Evolutionary conservation across 2,113 vertebrate genomes (phyloP), one percentile per base, ranked within the genome.

Genomic region (Pelecanus crispus): DNA sequence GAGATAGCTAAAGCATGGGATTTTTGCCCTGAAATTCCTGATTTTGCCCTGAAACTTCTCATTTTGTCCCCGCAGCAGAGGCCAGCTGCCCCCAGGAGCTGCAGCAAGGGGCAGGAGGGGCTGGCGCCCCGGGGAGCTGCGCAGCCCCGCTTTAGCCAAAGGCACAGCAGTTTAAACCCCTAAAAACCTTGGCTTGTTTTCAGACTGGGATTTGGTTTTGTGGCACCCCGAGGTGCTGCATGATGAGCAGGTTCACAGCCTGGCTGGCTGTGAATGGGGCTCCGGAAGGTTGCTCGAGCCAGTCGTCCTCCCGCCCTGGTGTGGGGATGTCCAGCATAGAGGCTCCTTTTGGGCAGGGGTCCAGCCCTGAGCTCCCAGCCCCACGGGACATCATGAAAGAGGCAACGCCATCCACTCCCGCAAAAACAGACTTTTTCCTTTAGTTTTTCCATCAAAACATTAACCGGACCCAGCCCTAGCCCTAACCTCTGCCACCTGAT

Each of bases 261-360:
- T 3, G 9, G 20, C 28, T 9, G 29, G 22, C 53, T 36, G 52
- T 10, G 36, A 42, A 11, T 2, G 14, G 36, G 40, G n/a, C 11
- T 50, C 29, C 11, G 72, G 52, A 56, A 22, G 16, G 12, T 6
- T 1, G 17, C n/a, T 7, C 17, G 8, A 34, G 31, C 15, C 50
- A 16, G 5, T 7, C 13, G 2, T 24, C 15, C 31, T 20, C 25
- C 42, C 1, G 0, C 10, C 29, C 42, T 14, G 0, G 28, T 10
- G 0, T 3, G 1, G 26, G 74, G 40, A 11, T 18, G 34, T n/a
- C 68, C 36, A 32, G 44, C 10, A 8, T 38, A 8, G 28, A 12
- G 34, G 70, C 21, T 83, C 32, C 40, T 45, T 36, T 22, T 3
- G n/a, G 45, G 55, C 29, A 32, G 7, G 25, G 38, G 22, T 70